These are phyloP conservation scores for Solea solea DNA, from an alignment of 2,113 vertebrate species.

Conservation along the genomic window DNA sequence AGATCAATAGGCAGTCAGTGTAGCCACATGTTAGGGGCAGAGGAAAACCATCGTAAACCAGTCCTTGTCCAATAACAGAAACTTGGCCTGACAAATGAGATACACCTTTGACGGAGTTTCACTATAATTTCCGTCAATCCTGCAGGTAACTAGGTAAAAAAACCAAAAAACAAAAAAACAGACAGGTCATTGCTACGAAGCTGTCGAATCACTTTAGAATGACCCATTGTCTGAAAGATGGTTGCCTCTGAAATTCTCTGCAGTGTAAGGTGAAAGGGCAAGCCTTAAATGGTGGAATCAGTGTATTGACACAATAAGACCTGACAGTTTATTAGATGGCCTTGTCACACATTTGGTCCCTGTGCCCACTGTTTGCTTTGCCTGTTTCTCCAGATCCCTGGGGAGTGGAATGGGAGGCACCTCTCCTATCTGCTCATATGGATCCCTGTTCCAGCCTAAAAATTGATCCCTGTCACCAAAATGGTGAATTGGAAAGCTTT, in stretches of 20 bases:
- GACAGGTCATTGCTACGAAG: conserved; percentile 56
- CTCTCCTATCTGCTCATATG: conserved; percentile 74
- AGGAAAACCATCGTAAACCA: conserved; percentile 76
- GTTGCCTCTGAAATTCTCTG: conserved; percentile 60
- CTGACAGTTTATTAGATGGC: conserved; percentile 85
- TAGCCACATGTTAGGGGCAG: conserved; percentile 61
- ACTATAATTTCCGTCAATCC: conserved; percentile 40
- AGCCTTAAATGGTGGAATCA: conserved; percentile 80
- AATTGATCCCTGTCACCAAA: conserved; percentile 69
- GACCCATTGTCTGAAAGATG: conserved; percentile 74
- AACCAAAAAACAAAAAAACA: conserved; percentile 63
- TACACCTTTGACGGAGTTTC: conserved; percentile 19
- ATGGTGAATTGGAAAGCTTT: conserved; percentile 47
- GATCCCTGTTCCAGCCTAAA: conserved; percentile 63
- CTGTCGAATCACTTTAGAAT: conserved; percentile 71
- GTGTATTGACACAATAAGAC: conserved; percentile 85
- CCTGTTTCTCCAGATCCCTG: conserved; percentile 67
- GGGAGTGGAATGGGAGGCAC: conserved; percentile 68
- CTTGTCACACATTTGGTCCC: conserved; percentile 74
- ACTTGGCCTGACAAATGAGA: conserved; percentile 66
- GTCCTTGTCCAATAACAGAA: conserved; percentile 68
- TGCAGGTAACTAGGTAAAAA: conserved; percentile 44
- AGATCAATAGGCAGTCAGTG: conserved; percentile 73
- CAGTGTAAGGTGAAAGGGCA: conserved; percentile 80
- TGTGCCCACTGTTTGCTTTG: conserved; percentile 65